phyloP scores from a whole-genome alignment of 1,140 invertebrate species.

The Melanaphis sacchari region DNA sequence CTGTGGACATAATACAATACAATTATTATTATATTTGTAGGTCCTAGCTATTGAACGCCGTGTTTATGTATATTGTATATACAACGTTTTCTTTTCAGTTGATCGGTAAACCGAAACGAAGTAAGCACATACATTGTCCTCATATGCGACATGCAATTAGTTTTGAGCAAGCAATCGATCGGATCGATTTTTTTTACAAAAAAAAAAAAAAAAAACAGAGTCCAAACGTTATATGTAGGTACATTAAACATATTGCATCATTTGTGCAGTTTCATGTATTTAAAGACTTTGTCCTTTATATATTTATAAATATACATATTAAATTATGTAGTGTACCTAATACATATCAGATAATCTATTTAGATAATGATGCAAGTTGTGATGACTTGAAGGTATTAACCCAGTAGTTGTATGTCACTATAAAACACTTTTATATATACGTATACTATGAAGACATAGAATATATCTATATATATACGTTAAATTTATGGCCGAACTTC shows the following conservation, averaged over 20 bases:
- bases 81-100: constrained; percentile 38
- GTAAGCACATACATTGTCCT: constrained; percentile 23
- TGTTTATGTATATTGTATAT: no score
- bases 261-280: neutral
- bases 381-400: no score
- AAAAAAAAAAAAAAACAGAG: neutral
- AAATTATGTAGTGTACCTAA: neutral
- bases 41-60: neutral
- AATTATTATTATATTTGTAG: neutral
- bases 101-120: constrained; percentile 49
- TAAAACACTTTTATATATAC: no score
- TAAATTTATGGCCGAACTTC: no score
- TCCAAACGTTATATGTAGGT: neutral
- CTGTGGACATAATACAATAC: neutral
- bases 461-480: no score
- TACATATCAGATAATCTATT: no score
- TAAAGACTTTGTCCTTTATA: neutral
- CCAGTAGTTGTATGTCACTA: no score
- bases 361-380: no score
- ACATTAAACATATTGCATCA: neutral
- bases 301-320: neutral
- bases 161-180: constrained; percentile 33
- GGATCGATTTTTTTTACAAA: neutral
- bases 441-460: no score
- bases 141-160: constrained; percentile 13